phyloP scores from a whole-genome alignment of 2,888 invertebrate species.

The Rapana venosa region DNA sequence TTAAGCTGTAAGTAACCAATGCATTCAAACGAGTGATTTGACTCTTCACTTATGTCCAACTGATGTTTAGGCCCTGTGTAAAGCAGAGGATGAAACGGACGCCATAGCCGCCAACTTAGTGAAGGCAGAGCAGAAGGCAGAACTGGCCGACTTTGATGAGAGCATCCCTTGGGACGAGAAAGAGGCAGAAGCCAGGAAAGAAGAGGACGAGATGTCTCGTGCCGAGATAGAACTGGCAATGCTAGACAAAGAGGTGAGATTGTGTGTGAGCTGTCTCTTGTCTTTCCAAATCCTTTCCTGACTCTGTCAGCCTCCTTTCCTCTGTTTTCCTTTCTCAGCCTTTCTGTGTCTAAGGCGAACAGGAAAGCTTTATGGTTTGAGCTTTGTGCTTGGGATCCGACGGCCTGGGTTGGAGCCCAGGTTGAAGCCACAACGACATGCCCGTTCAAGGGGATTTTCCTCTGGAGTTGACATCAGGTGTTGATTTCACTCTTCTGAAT shows the following conservation, averaged over 20 bases:
- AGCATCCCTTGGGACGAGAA: conserved; percentile 91
- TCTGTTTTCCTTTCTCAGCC: neutral
- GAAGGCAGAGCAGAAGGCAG: conserved; percentile 87
- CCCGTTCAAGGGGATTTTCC: no score
- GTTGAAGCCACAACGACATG: no score
- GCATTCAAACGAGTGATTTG: neutral
- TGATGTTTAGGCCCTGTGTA: conserved; percentile 85
- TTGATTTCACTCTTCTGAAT: no score
- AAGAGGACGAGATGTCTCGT: conserved; percentile 75
- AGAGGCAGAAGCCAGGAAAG: conserved; percentile 67
- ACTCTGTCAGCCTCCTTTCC: neutral
- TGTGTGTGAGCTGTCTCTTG: neutral
- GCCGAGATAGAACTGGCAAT: conserved; percentile 78
- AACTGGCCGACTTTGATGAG: conserved; percentile 95
- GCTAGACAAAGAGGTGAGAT: conserved; percentile 78
- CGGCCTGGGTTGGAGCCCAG: no score
- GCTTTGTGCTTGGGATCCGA: no score
- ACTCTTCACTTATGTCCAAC: neutral
- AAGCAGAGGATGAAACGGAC: conserved; percentile 96
- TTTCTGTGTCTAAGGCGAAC: neutral
- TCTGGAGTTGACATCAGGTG: no score
- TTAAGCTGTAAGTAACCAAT: no score
- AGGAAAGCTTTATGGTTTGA: no score
- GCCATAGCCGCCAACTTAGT: conserved; percentile 93
- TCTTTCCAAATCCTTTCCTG: neutral